Conservation (phyloP, 2,113 vertebrate genomes). For the Pongo pygmaeus region DNA sequence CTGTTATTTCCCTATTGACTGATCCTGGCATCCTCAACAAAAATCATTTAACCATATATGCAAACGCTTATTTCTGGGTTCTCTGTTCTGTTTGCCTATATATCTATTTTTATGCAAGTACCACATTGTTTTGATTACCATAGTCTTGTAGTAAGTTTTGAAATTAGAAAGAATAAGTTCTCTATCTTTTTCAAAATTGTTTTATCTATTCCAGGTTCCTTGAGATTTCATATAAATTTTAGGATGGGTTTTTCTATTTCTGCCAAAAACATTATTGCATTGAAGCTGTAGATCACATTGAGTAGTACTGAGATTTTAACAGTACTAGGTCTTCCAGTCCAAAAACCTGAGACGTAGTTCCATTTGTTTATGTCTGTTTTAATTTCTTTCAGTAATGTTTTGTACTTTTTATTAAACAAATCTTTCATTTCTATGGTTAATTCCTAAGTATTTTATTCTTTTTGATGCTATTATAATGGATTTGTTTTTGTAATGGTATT, state of each 20-base stretch:
- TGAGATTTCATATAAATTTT: background rate
- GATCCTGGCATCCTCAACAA: background rate
- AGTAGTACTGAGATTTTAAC: background rate
- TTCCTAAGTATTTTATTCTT: background rate
- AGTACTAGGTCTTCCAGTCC: background rate
- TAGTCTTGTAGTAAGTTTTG: background rate
- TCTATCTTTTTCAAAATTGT: background rate
- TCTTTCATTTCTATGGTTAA: background rate
- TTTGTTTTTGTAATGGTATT: background rate
- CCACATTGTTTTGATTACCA: background rate
- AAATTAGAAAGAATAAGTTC: background rate
- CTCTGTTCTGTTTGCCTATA: background rate
- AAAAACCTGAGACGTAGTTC: background rate
- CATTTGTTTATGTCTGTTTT: background rate
- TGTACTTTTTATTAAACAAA: background rate
- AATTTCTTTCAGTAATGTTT: background rate
- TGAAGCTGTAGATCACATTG: background rate
- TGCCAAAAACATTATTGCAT: background rate
- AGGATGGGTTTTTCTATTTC: background rate
- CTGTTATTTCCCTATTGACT: background rate
- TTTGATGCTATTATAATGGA: background rate
- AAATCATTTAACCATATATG: background rate
- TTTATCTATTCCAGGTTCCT: background rate
- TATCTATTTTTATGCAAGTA: background rate
- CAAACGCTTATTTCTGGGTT: background rate